Percentiles rank a stretch among this genome's conserved stretches.
These are phyloP conservation scores for Drosophila funebris DNA, from an alignment of 1,140 invertebrate species.

Conservation along the genomic window DNA sequence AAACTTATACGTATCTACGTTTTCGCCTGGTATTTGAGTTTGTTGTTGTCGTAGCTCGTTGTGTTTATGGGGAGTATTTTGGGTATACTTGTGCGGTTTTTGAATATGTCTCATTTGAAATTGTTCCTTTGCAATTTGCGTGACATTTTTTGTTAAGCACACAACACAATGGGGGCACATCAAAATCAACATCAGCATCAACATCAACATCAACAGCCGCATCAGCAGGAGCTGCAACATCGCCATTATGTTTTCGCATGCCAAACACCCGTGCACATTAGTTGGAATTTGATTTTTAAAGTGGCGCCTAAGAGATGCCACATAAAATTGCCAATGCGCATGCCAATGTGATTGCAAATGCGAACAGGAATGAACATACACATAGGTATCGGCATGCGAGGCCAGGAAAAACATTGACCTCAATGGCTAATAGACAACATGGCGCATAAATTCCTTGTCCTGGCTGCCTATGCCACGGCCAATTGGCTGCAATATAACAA, in stretches of 20 bases:
- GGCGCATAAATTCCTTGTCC: constrained; percentile 63
- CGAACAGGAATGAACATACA: background rate
- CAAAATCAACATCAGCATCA: constrained; percentile 17
- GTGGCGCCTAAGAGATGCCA: constrained; percentile 42
- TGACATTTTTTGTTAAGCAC: constrained; percentile 45
- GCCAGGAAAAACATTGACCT: constrained; percentile 61
- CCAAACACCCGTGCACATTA: constrained; percentile 1
- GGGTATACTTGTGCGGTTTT: constrained; percentile 61
- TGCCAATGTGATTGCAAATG: background rate
- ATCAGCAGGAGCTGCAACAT: constrained; percentile 13
- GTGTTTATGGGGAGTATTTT: constrained; percentile 13
- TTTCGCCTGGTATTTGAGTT: constrained; percentile 63
- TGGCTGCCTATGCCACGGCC: constrained; percentile 62
- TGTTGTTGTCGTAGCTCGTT: constrained; percentile 44
- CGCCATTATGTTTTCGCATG: constrained; percentile 9
- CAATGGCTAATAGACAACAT: constrained; percentile 77
- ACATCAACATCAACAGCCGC: background rate
- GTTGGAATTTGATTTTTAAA: constrained; percentile 70
- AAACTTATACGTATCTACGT: constrained; percentile 29
- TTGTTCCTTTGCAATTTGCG: constrained; percentile 69
- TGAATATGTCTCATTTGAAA: constrained; percentile 80
- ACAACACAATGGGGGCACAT: constrained; percentile 38
- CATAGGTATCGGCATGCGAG: background rate
- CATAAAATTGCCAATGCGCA: constrained; percentile 19
- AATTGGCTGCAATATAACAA: constrained; percentile 83